A percentile compares a stretch with the other conserved stretches of the same genome.
Evolutionary conservation across 2,888 invertebrate genomes (phyloP).

Genomic region (Standfussiana lucernea): DNA sequence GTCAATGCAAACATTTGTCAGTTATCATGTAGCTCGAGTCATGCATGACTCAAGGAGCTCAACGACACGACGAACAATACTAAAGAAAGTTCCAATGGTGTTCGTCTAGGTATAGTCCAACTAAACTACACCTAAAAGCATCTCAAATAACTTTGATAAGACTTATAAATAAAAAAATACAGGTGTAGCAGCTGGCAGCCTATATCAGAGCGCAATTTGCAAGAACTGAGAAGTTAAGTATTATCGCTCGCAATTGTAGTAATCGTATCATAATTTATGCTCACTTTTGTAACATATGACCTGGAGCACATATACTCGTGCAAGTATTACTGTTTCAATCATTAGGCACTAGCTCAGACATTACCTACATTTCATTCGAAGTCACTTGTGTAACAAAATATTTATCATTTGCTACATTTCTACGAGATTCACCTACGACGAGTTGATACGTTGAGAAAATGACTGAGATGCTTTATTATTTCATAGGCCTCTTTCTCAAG

Average conservation of each 20-base stretch:
- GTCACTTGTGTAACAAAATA: conserved; percentile 2
- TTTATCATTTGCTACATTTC: background rate
- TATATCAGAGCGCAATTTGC: conserved; percentile 29
- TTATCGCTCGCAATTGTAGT: conserved; percentile 11
- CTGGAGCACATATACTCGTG: conserved; percentile 24
- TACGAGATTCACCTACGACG: background rate
- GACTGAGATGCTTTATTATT: background rate
- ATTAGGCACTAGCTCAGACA: conserved; percentile 8
- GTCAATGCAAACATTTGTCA: too few species aligned
- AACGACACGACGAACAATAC: too few species aligned
- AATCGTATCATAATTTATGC: conserved; percentile 44
- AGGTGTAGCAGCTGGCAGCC: background rate
- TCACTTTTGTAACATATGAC: conserved; percentile 26
- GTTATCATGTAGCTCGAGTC: too few species aligned
- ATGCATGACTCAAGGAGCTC: too few species aligned
- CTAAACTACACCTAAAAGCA: background rate
- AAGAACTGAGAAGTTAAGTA: conserved; percentile 15
- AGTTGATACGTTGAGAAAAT: background rate
- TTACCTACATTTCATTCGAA: conserved; percentile 5
- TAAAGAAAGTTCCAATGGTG: too few species aligned
- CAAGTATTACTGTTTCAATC: conserved; percentile 20
- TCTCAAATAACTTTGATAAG: background rate
- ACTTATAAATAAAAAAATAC: background rate
- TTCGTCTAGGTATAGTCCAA: too few species aligned
- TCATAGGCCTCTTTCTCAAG: background rate